phyloP scores from a whole-genome alignment of 2,113 vertebrate genomes.

The Mesoclemmys tuberculata region DNA sequence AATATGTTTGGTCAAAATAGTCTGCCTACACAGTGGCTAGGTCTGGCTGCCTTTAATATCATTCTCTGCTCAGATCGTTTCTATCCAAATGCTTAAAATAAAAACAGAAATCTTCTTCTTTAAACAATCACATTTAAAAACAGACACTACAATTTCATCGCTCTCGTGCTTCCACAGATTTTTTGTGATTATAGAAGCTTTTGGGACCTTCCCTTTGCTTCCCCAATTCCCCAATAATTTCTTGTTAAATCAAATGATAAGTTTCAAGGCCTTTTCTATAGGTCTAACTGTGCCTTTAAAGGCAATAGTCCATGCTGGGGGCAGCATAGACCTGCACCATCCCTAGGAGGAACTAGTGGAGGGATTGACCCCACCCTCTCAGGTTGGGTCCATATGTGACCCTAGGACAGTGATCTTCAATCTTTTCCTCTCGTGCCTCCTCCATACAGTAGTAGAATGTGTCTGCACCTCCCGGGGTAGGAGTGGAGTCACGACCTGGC shows the following conservation, averaged over 20 bases:
- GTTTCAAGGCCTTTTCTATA: background rate
- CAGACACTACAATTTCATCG: conserved; percentile 1
- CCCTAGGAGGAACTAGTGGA: background rate
- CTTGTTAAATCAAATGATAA: background rate
- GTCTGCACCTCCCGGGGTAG: no score
- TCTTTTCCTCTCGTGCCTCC: no score
- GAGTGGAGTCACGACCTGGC: no score
- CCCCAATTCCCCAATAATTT: background rate
- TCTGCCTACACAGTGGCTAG: background rate
- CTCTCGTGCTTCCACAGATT: background rate
- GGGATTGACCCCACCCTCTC: background rate
- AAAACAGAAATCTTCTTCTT: background rate
- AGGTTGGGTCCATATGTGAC: background rate
- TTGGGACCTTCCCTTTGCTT: conserved; percentile 31
- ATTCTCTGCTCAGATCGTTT: background rate
- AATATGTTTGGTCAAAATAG: background rate
- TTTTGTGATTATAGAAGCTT: background rate
- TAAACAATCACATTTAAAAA: background rate
- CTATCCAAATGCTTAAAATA: background rate
- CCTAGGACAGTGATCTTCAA: background rate
- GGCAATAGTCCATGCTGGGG: accelerated
- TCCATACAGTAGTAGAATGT: no score
- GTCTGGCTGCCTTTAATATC: conserved; percentile 5
- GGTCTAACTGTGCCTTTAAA: background rate
- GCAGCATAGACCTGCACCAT: background rate